Evolutionary conservation across 64 coral and sea anemone species (phyloP).

Genomic region (Pocillopora damicornis): DNA sequence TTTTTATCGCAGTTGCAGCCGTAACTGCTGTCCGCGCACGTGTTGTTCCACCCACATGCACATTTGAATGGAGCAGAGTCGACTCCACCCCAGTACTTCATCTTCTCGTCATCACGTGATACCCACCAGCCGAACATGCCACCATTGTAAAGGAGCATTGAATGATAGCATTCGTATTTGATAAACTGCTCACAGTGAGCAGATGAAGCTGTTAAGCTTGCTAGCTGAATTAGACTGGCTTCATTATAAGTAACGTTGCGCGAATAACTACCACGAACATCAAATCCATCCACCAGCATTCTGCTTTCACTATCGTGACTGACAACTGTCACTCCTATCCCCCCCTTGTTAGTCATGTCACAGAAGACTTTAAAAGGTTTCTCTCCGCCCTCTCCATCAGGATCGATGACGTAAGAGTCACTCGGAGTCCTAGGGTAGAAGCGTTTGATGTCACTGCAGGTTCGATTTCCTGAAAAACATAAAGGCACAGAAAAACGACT

Average conservation of each 20-base stretch:
- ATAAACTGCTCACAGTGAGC: conserved; percentile 44
- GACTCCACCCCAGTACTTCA: too few relatives aligned
- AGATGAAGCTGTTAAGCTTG: not conserved
- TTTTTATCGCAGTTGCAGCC: too few relatives aligned
- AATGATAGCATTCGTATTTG: conserved; percentile 18
- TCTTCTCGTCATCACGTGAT: not conserved
- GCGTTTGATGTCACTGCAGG: conserved; percentile 36
- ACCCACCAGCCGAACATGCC: conserved; percentile 25
- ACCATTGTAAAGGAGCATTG: not conserved
- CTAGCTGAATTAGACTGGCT: not conserved
- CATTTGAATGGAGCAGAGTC: too few relatives aligned
- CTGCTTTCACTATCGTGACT: conserved; percentile 52
- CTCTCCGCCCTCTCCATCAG: not conserved
- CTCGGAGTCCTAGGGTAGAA: not conserved
- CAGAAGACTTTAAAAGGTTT: conserved; percentile 33
- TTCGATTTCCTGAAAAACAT: not conserved
- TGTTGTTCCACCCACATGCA: too few relatives aligned
- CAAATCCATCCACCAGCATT: conserved; percentile 24
- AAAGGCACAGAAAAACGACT: too few relatives aligned
- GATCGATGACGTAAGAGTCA: conserved; percentile 28
- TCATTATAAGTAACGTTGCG: not conserved
- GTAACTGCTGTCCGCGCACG: too few relatives aligned
- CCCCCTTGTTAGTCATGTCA: conserved; percentile 53
- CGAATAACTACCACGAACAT: not conserved
- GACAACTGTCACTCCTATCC: conserved; percentile 33